phyloP scores from a whole-genome alignment of 2,888 invertebrate genomes.

The Poecilobothrus nobilitatus region DNA sequence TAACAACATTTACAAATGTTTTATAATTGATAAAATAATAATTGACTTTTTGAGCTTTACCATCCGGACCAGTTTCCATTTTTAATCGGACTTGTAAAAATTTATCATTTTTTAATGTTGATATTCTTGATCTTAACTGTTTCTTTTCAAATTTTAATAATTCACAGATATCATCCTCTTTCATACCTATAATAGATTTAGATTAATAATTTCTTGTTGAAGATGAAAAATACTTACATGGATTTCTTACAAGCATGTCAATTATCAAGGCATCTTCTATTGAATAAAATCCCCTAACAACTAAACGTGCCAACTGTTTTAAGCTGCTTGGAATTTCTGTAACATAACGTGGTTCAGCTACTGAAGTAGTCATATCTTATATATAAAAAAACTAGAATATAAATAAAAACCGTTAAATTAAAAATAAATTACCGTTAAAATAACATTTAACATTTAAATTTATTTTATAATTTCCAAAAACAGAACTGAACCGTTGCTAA shows the following conservation, averaged over 20 bases:
- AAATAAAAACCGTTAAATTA: conserved; percentile 3
- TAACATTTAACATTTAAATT: no score
- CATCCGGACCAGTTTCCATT: conserved; percentile 91
- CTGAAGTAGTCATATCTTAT: conserved; percentile 26
- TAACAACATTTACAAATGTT: conserved; percentile 93
- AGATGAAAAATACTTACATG: conserved; percentile 52
- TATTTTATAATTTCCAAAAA: no score
- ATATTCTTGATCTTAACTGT: conserved; percentile 80
- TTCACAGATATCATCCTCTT: conserved; percentile 84
- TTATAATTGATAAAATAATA: conserved; percentile 97
- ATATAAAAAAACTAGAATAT: neutral
- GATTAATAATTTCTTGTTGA: neutral
- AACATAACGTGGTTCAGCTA: conserved; percentile 66
- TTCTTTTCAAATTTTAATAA: conserved; percentile 87
- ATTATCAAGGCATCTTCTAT: conserved; percentile 91
- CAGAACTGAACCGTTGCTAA: no score
- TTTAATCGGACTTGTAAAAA: conserved; percentile 84
- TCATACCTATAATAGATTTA: conserved; percentile 54
- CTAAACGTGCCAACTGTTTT: conserved; percentile 82
- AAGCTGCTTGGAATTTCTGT: conserved; percentile 90
- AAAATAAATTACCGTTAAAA: no score
- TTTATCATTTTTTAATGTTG: conserved; percentile 82
- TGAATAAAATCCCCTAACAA: conserved; percentile 87
- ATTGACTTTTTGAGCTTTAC: conserved; percentile 91
- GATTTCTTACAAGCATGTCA: conserved; percentile 91